These are phyloP conservation scores for Rhysida immarginata DNA, from an alignment of 1,140 invertebrate genomes.

Conservation along the genomic window DNA sequence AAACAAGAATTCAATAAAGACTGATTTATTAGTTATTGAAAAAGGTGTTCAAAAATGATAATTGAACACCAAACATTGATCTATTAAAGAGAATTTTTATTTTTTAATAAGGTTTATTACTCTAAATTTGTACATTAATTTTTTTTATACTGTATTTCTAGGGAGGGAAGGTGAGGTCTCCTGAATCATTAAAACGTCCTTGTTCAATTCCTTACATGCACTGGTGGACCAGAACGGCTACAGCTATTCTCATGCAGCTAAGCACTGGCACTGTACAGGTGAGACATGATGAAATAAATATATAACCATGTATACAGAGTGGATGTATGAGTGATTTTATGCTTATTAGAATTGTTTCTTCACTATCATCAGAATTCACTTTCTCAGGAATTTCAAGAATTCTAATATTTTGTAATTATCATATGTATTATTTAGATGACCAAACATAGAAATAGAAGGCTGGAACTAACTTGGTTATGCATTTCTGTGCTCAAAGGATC, in stretches of 20 bases:
- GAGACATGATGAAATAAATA: slow-evolving; percentile 3
- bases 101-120: no score
- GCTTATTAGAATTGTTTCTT: not conserved
- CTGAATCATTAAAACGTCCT: slow-evolving; percentile 11
- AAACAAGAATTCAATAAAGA: no score
- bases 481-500: no score
- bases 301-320: no score
- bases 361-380: not conserved
- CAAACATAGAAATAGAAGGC: not conserved
- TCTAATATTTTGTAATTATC: not conserved
- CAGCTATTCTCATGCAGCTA: slow-evolving; percentile 43
- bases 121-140: no score
- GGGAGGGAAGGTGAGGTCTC: slow-evolving; percentile 33
- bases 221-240: slow-evolving; percentile 41
- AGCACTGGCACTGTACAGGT: slow-evolving; percentile 45
- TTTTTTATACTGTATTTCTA: slow-evolving; percentile 31
- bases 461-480: not conserved
- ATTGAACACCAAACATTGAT: no score
- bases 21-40: no score
- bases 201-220: slow-evolving; percentile 33
- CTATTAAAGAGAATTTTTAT: no score
- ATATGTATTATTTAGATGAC: not conserved
- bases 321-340: no score
- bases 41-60: no score
- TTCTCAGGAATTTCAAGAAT: not conserved